Evolutionary conservation across 2,888 invertebrate genomes (phyloP), one percentile per base, ranked within the genome.

Genomic region (Agapostemon virescens): DNA sequence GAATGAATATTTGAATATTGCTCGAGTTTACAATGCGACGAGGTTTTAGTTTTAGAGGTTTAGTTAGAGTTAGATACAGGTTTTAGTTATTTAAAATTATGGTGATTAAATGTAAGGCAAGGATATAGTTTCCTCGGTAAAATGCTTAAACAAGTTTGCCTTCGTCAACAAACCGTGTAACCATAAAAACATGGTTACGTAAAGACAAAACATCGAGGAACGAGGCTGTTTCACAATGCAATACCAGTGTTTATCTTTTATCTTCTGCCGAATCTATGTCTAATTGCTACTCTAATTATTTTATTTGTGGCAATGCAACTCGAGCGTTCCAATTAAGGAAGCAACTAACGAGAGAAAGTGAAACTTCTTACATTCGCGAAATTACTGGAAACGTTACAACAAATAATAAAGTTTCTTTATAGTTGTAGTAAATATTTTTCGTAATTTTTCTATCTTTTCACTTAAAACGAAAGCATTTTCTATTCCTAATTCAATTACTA

Each of bases 271-370:
- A 71, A 71, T 68, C 52, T 52, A 0, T 17, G 7, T 63, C 40
- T 42, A 78, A 77, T 63, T 70, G 15, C 40, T 15, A 15, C 42
- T 36, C 15, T 30, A 67, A 68, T 71, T 77, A 71, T 9, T 17
- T 30, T 26, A n/a, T 33, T 33, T 20, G 36, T 7, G 67, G 26
- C 69, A 69, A 23, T 15, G 61, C 63, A 70, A 81, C 45, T 52
- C 61, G 33, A 38, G 49, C 30, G 70, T 2, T 66, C 30, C 15
- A 30, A 42, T 58, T 77, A 66, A 69, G 70, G 20, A 69, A 69
- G 79, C 69, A 81, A 84, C 86, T 84, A n/a, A 75, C 49, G 26
- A 38, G 79, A 68, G 86, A 85, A 84, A 85, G 81, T 74, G 38
- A 45, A 49, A 52, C 38, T 13, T 9, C 17, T 49, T 11, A 30